Percentiles rank a stretch among this genome's conserved stretches.
Evolutionary conservation across 2,888 invertebrate genomes (phyloP).

Genomic region (Eremobia ochroleuca): DNA sequence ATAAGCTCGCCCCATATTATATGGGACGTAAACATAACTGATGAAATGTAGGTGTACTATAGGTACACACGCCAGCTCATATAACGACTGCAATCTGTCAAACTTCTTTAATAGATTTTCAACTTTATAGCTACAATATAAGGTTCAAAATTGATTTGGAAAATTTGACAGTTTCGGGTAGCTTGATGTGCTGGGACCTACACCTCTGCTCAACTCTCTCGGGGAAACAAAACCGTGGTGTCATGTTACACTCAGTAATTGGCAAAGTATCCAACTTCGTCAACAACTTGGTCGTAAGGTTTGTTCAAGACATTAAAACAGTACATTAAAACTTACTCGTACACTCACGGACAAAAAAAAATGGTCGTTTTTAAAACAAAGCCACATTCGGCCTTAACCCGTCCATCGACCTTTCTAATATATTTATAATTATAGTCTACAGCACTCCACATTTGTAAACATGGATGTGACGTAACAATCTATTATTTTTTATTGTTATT

Average conservation of each 20-base stretch:
- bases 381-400: slow-evolving; percentile 81
- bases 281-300: not conserved
- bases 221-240: too few species aligned
- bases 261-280: not conserved
- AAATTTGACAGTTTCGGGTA: too few species aligned
- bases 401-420: slow-evolving; percentile 89
- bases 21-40: too few species aligned
- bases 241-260: not conserved
- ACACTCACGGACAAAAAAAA: slow-evolving; percentile 56
- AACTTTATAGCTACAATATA: too few species aligned
- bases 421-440: slow-evolving; percentile 87
- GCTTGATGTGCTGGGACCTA: too few species aligned
- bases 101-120: too few species aligned
- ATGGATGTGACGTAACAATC: slow-evolving; percentile 83
- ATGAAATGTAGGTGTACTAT: too few species aligned
- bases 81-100: too few species aligned
- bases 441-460: slow-evolving; percentile 84
- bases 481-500: slow-evolving; percentile 67
- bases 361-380: slow-evolving; percentile 72
- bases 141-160: too few species aligned
- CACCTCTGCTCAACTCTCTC: too few species aligned
- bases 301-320: not conserved
- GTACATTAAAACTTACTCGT: slow-evolving; percentile 57
- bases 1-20: too few species aligned
- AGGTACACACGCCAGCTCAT: too few species aligned